Evolutionary conservation across 1,140 invertebrate species (phyloP).

Genomic region (Heliconius congener): DNA sequence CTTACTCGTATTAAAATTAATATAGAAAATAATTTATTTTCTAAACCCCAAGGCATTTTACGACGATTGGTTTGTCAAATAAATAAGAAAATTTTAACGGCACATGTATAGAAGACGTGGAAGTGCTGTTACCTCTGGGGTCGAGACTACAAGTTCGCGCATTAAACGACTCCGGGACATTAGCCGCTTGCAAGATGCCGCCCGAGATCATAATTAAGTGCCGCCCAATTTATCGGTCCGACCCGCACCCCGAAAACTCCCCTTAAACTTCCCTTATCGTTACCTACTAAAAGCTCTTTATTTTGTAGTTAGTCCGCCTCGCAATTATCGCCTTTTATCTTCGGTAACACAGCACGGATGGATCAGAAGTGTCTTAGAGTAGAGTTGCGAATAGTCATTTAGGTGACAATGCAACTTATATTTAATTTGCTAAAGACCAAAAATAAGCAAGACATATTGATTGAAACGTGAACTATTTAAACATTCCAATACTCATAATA

Average conservation of each 20-base stretch:
- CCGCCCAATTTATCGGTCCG: slow-evolving; percentile 80
- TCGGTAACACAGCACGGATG: slow-evolving; percentile 30
- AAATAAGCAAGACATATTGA: no score
- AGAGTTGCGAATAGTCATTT: slow-evolving; percentile 5
- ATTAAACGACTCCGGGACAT: slow-evolving; percentile 80
- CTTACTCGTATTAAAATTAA: background rate
- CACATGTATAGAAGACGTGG: slow-evolving; percentile 37
- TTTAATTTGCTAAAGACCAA: background rate
- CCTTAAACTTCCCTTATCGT: slow-evolving; percentile 79
- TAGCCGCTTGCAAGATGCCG: slow-evolving; percentile 80
- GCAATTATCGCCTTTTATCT: slow-evolving; percentile 73
- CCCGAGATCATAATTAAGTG: slow-evolving; percentile 81
- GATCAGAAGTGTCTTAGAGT: slow-evolving; percentile 8
- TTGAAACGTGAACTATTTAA: background rate
- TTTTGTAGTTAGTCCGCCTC: slow-evolving; percentile 74
- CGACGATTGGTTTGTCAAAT: slow-evolving; percentile 6
- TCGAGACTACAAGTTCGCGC: slow-evolving; percentile 78
- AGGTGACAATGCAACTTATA: background rate
- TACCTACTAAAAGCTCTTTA: slow-evolving; percentile 75
- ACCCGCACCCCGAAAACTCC: slow-evolving; percentile 76
- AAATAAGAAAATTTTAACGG: slow-evolving; percentile 44
- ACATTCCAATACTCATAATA: background rate
- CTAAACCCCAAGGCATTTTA: no score
- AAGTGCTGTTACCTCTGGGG: slow-evolving; percentile 47
- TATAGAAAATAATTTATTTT: background rate